A percentile compares a stretch with the other conserved stretches of the same genome.
phyloP scores from a whole-genome alignment of 37 sponge, comb jelly and placozoan species.

The Axinella damicornis region DNA sequence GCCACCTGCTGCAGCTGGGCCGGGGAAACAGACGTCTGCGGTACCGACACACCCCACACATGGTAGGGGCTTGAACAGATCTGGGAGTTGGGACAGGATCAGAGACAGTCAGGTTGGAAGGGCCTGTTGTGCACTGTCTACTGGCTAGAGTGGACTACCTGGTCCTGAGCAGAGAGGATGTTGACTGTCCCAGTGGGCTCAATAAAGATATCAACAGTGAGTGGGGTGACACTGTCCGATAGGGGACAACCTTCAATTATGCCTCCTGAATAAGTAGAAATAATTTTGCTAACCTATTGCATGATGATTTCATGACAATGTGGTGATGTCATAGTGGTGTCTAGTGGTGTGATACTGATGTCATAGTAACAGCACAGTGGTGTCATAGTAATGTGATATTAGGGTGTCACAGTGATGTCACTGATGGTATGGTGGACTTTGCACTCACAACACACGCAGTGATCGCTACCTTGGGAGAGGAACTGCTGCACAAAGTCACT shows the following conservation, averaged over 20 bases:
- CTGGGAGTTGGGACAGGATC: neutral
- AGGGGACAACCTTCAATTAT: conserved; percentile 93
- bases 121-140: too few relatives aligned
- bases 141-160: too few relatives aligned
- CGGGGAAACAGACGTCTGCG: conserved; percentile 87
- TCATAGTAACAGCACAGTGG: too few relatives aligned
- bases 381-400: too few relatives aligned
- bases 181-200: conserved; percentile 77
- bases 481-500: conserved; percentile 47
- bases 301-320: too few relatives aligned
- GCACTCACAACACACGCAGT: too few relatives aligned
- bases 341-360: too few relatives aligned
- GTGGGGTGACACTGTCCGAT: conserved; percentile 82
- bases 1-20: conserved; percentile 34
- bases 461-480: conserved; percentile 23
- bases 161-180: conserved; percentile 83
- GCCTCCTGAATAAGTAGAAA: conserved; percentile 52
- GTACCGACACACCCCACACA: conserved; percentile 92
- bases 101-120: too few relatives aligned
- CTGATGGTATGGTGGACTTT: too few relatives aligned
- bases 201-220: conserved; percentile 89
- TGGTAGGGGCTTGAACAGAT: conserved; percentile 68
- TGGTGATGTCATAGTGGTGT: too few relatives aligned
- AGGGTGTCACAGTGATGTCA: too few relatives aligned
- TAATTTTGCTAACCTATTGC: too few relatives aligned